Conservation (phyloP, 2,888 invertebrate species). For the Drosophila bunnanda region DNA sequence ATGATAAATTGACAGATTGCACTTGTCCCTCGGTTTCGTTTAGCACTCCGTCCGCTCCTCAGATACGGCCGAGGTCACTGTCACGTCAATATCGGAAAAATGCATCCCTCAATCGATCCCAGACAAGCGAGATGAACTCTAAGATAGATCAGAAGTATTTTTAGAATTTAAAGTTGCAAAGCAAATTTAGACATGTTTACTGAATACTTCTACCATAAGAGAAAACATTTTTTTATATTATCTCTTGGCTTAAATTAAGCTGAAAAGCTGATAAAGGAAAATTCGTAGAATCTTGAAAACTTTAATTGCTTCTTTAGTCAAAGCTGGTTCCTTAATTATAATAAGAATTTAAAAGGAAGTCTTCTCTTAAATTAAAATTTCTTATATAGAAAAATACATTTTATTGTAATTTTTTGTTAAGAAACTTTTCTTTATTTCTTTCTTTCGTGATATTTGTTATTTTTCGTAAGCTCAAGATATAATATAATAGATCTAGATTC, state of each 20-base stretch:
- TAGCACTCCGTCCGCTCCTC: conserved; percentile 8
- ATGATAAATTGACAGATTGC: conserved; percentile 52
- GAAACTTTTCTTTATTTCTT: not conserved
- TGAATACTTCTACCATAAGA: not conserved
- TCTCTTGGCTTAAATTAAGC: not conserved
- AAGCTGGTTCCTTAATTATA: not conserved
- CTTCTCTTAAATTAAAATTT: not conserved
- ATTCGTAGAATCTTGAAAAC: not conserved
- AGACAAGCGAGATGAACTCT: conserved; percentile 1
- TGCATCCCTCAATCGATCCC: conserved; percentile 20
- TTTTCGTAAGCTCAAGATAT: too few relatives aligned
- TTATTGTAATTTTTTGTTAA: not conserved
- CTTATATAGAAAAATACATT: rapidly evolving
- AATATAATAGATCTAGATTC: not conserved
- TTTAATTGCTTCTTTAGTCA: not conserved
- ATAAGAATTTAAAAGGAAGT: not conserved
- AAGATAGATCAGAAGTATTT: not conserved
- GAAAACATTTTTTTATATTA: not conserved
- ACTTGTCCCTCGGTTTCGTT: conserved; percentile 38
- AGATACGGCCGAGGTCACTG: conserved; percentile 33
- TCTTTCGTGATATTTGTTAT: too few relatives aligned
- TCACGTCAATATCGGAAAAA: conserved; percentile 18
- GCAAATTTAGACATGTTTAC: not conserved
- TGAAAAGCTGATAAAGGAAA: not conserved
- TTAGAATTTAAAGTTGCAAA: not conserved